Conservation (phyloP, 2,797 vertebrate genomes). For the Limnodromus scolopaceus region DNA sequence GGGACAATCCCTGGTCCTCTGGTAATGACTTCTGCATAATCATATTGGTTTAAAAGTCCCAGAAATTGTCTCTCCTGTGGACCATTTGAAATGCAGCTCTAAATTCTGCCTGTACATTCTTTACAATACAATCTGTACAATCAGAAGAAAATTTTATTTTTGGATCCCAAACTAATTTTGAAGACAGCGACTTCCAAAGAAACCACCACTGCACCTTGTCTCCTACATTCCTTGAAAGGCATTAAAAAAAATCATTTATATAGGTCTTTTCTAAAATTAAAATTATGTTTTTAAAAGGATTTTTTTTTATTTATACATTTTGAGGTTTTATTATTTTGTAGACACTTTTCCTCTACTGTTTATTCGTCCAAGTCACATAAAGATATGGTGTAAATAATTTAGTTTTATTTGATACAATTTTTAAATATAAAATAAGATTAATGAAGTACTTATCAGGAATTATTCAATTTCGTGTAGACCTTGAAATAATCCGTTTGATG, state of each 20-base stretch:
- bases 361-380: background rate
- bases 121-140: background rate
- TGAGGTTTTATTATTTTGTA: background rate
- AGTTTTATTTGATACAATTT: background rate
- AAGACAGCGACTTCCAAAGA: background rate
- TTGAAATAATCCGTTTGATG: background rate
- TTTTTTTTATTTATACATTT: background rate
- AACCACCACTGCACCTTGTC: background rate
- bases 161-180: background rate
- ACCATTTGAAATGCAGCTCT: background rate
- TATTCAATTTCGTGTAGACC: background rate
- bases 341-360: background rate
- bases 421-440: background rate
- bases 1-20: background rate
- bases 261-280: background rate
- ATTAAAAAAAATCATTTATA: background rate
- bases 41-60: background rate
- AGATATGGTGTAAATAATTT: background rate
- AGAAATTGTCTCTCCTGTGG: background rate
- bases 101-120: background rate
- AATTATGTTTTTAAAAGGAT: fast-evolving
- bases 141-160: background rate
- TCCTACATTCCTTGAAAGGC: background rate
- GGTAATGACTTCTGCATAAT: background rate
- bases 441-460: background rate